These are phyloP conservation scores for Bufo bufo DNA, from an alignment of 2,113 vertebrate genomes.

Conservation along the genomic window DNA sequence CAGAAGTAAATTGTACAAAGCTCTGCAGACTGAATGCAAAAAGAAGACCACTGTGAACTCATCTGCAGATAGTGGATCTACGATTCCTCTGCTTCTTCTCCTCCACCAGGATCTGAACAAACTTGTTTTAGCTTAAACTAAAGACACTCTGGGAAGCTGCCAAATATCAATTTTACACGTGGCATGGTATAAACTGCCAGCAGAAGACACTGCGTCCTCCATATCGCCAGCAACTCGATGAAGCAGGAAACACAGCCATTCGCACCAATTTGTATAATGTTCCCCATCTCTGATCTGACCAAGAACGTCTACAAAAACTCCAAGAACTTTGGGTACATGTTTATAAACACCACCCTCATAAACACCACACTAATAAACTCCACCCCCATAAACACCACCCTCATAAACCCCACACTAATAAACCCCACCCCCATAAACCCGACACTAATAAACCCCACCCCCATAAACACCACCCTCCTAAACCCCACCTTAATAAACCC, in stretches of 20 bases:
- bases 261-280: too few relatives aligned
- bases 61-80: background rate
- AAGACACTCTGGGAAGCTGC: background rate
- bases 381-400: too few relatives aligned
- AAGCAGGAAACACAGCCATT: background rate
- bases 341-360: too few relatives aligned
- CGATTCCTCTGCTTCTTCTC: background rate
- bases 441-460: too few relatives aligned
- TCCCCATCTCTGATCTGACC: too few relatives aligned
- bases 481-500: too few relatives aligned
- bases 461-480: too few relatives aligned
- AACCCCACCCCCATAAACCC: too few relatives aligned
- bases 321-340: too few relatives aligned
- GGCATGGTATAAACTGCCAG: background rate
- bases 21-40: background rate
- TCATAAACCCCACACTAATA: too few relatives aligned
- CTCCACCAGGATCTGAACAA: constrained; percentile 11
- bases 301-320: too few relatives aligned
- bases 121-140: background rate
- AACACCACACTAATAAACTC: too few relatives aligned
- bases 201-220: background rate
- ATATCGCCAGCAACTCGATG: background rate
- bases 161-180: background rate
- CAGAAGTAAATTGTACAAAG: background rate
- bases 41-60: background rate